These are phyloP conservation scores for Ranitomeya imitator DNA, from an alignment of 2,113 vertebrate species.

Conservation along the genomic window DNA sequence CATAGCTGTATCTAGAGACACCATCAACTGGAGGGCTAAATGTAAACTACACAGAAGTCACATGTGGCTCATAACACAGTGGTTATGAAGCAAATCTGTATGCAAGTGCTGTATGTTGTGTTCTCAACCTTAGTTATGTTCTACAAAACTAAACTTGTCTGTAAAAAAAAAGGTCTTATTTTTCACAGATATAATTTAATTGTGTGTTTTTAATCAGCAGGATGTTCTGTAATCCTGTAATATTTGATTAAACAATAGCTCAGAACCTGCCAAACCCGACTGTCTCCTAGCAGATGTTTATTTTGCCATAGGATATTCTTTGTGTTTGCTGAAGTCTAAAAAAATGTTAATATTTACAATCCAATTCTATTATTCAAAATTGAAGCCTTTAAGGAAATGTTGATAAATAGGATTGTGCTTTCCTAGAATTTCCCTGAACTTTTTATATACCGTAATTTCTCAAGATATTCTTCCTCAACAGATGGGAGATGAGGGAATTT, in stretches of 20 bases:
- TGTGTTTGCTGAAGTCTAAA: constrained; percentile 41
- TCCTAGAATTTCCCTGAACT: not conserved
- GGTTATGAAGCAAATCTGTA: not conserved
- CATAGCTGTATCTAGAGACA: too few relatives aligned
- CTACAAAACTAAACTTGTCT: not conserved
- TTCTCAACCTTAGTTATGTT: not conserved
- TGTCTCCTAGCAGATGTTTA: constrained; percentile 50
- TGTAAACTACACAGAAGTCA: not conserved
- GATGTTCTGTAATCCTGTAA: constrained; percentile 48
- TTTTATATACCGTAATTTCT: not conserved
- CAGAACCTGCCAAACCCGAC: constrained; percentile 45
- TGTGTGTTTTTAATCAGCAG: constrained; percentile 43
- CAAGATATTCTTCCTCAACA: not conserved
- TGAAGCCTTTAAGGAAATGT: constrained; percentile 30
- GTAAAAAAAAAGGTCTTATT: constrained; percentile 6
- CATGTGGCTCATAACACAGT: not conserved
- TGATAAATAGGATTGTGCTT: not conserved
- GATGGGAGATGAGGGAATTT: too few relatives aligned
- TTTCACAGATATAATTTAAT: constrained; percentile 53
- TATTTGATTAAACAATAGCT: constrained; percentile 53
- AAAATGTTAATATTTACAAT: constrained; percentile 43
- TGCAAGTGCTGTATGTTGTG: not conserved
- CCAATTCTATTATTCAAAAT: constrained; percentile 5
- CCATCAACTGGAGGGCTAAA: not conserved
- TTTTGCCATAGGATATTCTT: constrained; percentile 51